Evolutionary conservation across 2,113 vertebrate species (phyloP).

Genomic region (Lanius ludovicianus): DNA sequence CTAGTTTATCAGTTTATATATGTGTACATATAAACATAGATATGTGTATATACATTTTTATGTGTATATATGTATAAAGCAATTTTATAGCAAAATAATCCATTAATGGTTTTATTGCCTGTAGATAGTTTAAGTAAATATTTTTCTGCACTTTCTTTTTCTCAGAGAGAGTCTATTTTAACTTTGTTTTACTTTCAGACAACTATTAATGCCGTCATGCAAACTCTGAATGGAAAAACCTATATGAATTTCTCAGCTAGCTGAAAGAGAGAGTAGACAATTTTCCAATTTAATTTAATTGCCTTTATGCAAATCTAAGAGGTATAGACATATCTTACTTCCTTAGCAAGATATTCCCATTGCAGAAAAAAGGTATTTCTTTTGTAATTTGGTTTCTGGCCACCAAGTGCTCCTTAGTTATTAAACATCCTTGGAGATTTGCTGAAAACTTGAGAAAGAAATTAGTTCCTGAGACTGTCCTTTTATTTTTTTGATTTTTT

Average conservation of each 20-base stretch:
- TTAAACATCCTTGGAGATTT: slow-evolving; percentile 67
- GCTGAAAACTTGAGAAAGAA: slow-evolving; percentile 73
- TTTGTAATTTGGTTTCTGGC: slow-evolving; percentile 67
- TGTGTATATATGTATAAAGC: not conserved
- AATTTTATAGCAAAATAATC: not conserved
- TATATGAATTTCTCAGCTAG: slow-evolving; percentile 41
- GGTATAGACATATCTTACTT: slow-evolving; percentile 26
- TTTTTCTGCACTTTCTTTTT: slow-evolving; percentile 2
- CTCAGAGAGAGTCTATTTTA: slow-evolving; percentile 55
- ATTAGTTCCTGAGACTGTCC: slow-evolving; percentile 50
- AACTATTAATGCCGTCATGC: slow-evolving; percentile 57
- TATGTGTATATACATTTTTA: not conserved
- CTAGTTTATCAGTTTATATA: not conserved
- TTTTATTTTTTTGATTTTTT: not conserved
- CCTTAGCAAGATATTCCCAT: slow-evolving; percentile 48
- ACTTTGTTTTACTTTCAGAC: slow-evolving; percentile 72
- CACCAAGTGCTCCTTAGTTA: slow-evolving; percentile 78
- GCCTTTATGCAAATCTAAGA: slow-evolving; percentile 68
- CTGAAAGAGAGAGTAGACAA: slow-evolving; percentile 45
- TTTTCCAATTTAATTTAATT: slow-evolving; percentile 71
- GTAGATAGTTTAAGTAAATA: not conserved
- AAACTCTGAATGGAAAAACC: slow-evolving; percentile 67
- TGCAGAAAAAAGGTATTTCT: slow-evolving; percentile 55
- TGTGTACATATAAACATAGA: not conserved
- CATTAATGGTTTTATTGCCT: not conserved